These are phyloP conservation scores for Rhopilema esculentum DNA, from an alignment of 30 jellyfish, hydroid and myxozoan species.

Conservation along the genomic window DNA sequence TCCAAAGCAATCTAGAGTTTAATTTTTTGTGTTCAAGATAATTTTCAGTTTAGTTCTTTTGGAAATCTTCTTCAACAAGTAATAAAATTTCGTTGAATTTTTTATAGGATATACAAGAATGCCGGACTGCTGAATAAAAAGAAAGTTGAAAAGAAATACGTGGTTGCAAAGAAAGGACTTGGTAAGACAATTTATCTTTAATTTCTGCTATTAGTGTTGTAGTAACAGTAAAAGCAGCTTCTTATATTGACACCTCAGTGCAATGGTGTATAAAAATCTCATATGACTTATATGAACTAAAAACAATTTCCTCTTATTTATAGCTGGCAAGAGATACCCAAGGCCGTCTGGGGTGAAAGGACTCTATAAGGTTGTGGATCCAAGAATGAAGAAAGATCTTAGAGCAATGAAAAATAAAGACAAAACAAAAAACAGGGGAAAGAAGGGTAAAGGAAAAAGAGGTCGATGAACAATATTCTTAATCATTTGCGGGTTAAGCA, in stretches of 20 bases:
- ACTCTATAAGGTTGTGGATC: constrained; percentile 95
- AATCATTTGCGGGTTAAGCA: too few species aligned
- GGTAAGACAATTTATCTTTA: constrained; percentile 53
- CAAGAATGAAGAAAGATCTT: constrained; percentile 97
- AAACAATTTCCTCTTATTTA: neutral
- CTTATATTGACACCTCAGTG: too few species aligned
- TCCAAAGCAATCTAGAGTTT: too few species aligned
- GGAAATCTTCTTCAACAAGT: neutral
- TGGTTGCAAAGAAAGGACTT: constrained; percentile 92
- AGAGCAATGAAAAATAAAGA: constrained; percentile 85
- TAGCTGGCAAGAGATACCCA: constrained; percentile 94
- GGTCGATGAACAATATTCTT: constrained; percentile 20
- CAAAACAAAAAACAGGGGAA: constrained; percentile 82
- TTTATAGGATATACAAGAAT: constrained; percentile 82
- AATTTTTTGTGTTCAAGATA: too few species aligned
- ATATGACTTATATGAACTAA: too few species aligned
- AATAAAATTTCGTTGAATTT: neutral
- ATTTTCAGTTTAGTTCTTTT: too few species aligned
- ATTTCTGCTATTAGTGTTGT: neutral
- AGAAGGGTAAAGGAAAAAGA: constrained; percentile 57
- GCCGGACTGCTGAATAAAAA: constrained; percentile 91
- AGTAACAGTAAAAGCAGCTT: neutral
- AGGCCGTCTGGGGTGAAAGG: constrained; percentile 96
- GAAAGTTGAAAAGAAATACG: constrained; percentile 89
- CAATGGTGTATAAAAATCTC: too few species aligned